Conservation (phyloP, 2,797 vertebrate species). For the Glyptemys insculpta region DNA sequence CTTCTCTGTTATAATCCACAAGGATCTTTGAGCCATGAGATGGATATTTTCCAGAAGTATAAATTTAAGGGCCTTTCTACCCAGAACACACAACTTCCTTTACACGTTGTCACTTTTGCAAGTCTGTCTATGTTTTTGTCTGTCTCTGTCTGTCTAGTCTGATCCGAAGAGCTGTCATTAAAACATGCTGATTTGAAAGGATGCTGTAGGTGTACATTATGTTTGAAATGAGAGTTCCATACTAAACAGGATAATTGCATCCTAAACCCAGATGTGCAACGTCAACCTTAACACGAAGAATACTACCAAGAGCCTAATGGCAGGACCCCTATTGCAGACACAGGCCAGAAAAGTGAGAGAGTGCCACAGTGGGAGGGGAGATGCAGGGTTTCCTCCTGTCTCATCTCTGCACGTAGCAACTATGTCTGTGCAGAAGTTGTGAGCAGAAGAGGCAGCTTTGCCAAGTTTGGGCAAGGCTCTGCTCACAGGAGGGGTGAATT, state of each 20-base stretch:
- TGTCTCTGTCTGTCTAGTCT: slow-evolving; percentile 18
- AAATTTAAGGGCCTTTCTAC: slow-evolving; percentile 73
- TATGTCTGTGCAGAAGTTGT: background rate
- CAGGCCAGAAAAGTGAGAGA: background rate
- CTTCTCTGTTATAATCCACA: slow-evolving; percentile 80
- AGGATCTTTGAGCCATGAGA: slow-evolving; percentile 77
- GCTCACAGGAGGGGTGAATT: too few relatives aligned
- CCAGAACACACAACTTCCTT: slow-evolving; percentile 67
- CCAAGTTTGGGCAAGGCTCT: background rate
- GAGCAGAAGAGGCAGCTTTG: background rate
- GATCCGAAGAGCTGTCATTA: slow-evolving; percentile 66
- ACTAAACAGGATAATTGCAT: background rate
- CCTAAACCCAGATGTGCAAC: background rate
- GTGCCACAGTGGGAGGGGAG: background rate
- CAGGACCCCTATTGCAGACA: fast-evolving
- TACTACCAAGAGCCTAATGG: background rate
- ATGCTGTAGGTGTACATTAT: slow-evolving; percentile 29
- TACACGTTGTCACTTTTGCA: slow-evolving; percentile 69
- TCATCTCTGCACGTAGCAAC: background rate
- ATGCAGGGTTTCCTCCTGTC: background rate
- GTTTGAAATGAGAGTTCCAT: slow-evolving; percentile 49
- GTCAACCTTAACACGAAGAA: background rate
- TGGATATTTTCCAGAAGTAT: slow-evolving; percentile 72
- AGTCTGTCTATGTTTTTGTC: slow-evolving; percentile 32
- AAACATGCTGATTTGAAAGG: slow-evolving; percentile 59